Conservation (phyloP, 2,113 vertebrate species). For the Leucopsar rothschildi region DNA sequence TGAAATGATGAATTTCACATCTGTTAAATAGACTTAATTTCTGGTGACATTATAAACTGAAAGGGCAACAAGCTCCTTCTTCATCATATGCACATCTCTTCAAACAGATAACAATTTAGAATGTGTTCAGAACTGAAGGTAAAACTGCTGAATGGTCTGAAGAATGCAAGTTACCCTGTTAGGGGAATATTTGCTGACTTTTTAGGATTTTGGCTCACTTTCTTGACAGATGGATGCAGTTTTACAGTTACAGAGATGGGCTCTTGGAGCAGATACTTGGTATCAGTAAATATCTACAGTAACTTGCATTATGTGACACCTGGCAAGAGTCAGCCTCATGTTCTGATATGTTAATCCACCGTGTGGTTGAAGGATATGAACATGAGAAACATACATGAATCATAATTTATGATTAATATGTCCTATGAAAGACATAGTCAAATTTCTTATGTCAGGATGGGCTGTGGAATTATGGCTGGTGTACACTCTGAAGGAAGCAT, state of each 20-base stretch:
- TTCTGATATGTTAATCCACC: neutral
- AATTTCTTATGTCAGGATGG: neutral
- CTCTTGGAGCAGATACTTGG: neutral
- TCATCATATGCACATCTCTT: slow-evolving; percentile 2
- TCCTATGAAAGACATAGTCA: neutral
- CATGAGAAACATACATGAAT: neutral
- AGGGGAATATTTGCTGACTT: neutral
- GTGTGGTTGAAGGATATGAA: neutral
- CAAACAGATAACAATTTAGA: slow-evolving; percentile 5
- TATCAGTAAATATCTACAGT: neutral
- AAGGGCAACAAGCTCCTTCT: slow-evolving; percentile 66
- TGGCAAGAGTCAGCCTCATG: neutral
- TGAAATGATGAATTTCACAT: slow-evolving; percentile 64
- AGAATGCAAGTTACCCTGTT: neutral
- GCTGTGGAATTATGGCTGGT: neutral
- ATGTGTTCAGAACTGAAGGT: neutral
- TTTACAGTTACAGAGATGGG: neutral
- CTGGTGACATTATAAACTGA: slow-evolving; percentile 72
- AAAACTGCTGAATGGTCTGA: neutral
- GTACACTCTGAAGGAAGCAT: neutral
- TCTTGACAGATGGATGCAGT: neutral
- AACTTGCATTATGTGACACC: neutral
- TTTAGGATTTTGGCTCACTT: neutral
- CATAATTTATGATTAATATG: neutral
- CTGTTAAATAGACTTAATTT: slow-evolving; percentile 65